These are phyloP conservation scores for Ephydatia muelleri DNA, from an alignment of 37 sponge, comb jelly and placozoan species.

Conservation along the genomic window DNA sequence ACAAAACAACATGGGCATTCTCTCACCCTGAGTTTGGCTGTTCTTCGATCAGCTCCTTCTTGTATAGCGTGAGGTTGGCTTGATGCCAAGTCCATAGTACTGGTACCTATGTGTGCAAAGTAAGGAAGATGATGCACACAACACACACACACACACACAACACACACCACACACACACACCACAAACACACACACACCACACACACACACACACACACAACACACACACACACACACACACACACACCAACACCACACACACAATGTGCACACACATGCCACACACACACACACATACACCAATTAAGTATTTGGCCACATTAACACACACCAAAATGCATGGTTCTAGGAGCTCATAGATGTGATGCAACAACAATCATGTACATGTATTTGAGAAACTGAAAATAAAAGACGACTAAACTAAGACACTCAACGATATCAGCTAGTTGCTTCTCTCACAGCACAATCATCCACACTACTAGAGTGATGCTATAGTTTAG, in stretches of 20 bases:
- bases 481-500: too few species aligned
- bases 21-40: conserved; percentile 42
- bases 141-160: neutral
- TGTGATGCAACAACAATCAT: neutral
- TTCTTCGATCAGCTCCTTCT: conserved; percentile 42
- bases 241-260: neutral
- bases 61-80: conserved; percentile 82
- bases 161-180: neutral
- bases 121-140: too few species aligned
- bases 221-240: neutral
- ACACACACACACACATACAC: neutral
- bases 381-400: neutral
- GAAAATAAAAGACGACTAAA: too few species aligned
- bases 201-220: neutral
- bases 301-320: too few species aligned
- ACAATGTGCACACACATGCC: neutral
- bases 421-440: too few species aligned
- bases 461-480: too few species aligned
- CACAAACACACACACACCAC: neutral
- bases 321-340: neutral
- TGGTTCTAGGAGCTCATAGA: neutral
- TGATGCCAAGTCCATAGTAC: conserved; percentile 95
- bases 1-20: conserved; percentile 19
- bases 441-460: too few species aligned
- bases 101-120: conserved; percentile 82